Base-by-base conservation (phyloP, 2,888 invertebrate species). In the Busseola fusca region DNA sequence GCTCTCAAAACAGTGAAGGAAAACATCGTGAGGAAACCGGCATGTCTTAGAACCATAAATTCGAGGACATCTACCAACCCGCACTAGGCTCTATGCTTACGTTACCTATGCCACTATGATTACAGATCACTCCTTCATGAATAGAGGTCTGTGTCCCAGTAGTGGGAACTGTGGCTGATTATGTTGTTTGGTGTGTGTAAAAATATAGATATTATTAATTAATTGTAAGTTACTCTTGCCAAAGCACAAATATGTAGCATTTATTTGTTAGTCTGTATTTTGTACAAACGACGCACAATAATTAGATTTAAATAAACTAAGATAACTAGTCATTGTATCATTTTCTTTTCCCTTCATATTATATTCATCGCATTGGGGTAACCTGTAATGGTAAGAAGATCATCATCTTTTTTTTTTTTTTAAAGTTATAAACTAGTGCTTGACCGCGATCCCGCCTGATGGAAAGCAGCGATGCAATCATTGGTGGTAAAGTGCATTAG, bases 261-360 rank as follows among this genome's bases (percentile, higher is more conserved):
- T 80, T 82, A 82, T 63, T 80, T 72, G 30, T 66, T 64, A 67
- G 56, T 58, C 14, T 40, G 58, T 80, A 84, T 69, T 5, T 21
- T 80, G 82, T 80, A 84, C 74, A 78, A 80, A 80, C 14, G 12
- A 50, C 60, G 80, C 82, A 84, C 84, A 84, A 84, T 84, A 84
- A 84, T 45, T 84, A 84, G 71, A 12, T 18, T 54, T 76, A 82
- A 81, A 72, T 80, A 84, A 65, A 83, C 16, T 74, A 78, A 71
- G 73, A 62, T 73, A 63, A 64, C 70, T 80, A 80, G 74, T 82
- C 54, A 58, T 73, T 63, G 71, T 80, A 72, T 83, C 73, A 73
- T 79, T 79, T 63, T 25, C 3, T 37, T 30, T 48, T 18, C 10
- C 48, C 30, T 45, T 14, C 4, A 34, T 1, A 14, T n/a, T n/a